Base-by-base conservation (phyloP, 2,797 vertebrate species). In the Merluccius polli region DNA sequence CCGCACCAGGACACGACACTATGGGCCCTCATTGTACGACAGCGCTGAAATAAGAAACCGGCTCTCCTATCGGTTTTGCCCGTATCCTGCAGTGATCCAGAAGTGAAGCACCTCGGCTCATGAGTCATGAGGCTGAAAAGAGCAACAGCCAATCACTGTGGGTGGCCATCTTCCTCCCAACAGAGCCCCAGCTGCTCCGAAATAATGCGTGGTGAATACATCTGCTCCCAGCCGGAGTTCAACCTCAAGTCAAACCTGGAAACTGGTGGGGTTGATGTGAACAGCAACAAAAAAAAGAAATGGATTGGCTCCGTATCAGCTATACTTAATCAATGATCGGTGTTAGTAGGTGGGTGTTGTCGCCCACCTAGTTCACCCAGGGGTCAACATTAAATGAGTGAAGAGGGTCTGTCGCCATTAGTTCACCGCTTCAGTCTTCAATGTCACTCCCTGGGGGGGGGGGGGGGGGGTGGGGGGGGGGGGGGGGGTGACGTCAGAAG, bases 91-190 rank as follows among this genome's bases (percentile, higher is more conserved):
- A n/a, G n/a, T n/a, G n/a, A n/a, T n/a, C n/a, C 21, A 4, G 18
- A 27, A n/a, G 59, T 27, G n/a, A 65, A 24, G 27, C 59, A 65
- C 10, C 24, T 27, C 59, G 10, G 12, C 79, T 80, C n/a, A 41
- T 41, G 29, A 75, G 68, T 68, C 30, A 71, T 10, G 33, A 65
- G 59, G n/a, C 10, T 27, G 33, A 15, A 71, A 9, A 41, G 21
- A 71, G 32, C 2, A 74, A 73, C 69, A 77, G 68, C 12, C 4
- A 73, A 63, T 73, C 38, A 44, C 48, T 10, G 72, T 77, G 82
- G 24, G 63, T 67, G 63, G 63, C 63, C 63, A 67, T 67, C 27
- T 29, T 21, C 63, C 27, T 29, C 63, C 63, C 16, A 67, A 67
- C 24, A 67, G n/a, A 29, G 8, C 3, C 24, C n/a, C 65, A 68